These are phyloP conservation scores for Yponomeuta plumbellus DNA, from an alignment of 2,888 invertebrate genomes.

Conservation along the genomic window DNA sequence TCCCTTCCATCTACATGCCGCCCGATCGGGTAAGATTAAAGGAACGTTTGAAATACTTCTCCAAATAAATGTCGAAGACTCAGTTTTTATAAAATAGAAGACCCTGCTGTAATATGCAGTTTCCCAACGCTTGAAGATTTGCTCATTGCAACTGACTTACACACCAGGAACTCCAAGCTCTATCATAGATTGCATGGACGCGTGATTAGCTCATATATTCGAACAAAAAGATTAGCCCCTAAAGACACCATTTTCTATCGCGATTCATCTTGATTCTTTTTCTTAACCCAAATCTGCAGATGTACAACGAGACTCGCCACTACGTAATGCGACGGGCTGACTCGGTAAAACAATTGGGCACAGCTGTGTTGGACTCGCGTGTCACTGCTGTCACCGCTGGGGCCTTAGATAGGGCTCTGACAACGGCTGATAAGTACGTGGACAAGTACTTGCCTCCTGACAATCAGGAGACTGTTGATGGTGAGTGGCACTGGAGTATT, in stretches of 20 bases:
- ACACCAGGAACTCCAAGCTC: no score
- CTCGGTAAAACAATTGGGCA: constrained; percentile 87
- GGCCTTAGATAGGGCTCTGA: constrained; percentile 84
- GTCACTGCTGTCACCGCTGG: constrained; percentile 85
- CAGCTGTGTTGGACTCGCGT: constrained; percentile 81
- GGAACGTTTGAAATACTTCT: not conserved
- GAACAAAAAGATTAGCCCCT: no score
- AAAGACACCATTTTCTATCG: not conserved
- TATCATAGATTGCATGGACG: no score
- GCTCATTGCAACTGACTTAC: not conserved
- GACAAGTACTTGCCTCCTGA: constrained; percentile 87
- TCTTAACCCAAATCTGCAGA: constrained; percentile 60
- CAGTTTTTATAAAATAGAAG: no score
- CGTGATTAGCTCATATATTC: no score
- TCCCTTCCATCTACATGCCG: constrained; percentile 88
- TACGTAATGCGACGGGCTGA: constrained; percentile 87
- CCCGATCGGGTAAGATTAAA: constrained; percentile 84
- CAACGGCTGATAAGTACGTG: constrained; percentile 87
- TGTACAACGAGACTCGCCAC: constrained; percentile 87
- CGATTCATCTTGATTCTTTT: not conserved
- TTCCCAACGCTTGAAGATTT: no score
- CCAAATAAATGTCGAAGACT: no score
- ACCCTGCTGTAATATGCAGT: no score
- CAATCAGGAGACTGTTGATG: constrained; percentile 79
- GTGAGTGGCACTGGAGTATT: constrained; percentile 54